Evolutionary conservation across 2,113 vertebrate species (phyloP).

Genomic region (Boulengeromyrus knoepffleri): DNA sequence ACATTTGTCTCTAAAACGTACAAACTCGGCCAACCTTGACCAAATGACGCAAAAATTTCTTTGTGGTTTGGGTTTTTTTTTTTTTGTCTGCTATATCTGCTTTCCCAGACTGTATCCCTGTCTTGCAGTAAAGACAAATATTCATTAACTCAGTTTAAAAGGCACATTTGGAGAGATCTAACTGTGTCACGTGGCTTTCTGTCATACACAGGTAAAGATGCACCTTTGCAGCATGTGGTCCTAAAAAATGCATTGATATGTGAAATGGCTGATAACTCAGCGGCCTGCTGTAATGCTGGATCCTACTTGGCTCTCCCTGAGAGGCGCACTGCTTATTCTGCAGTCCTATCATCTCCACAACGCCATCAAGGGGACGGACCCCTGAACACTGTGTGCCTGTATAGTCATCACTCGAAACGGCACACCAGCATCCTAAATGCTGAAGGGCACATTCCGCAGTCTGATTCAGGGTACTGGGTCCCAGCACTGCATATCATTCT

Average conservation of each 20-base stretch:
- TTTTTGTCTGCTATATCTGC: not conserved
- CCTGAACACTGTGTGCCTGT: not conserved
- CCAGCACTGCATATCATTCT: not conserved
- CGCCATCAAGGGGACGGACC: not conserved
- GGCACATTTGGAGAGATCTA: not conserved
- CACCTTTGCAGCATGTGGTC: not conserved
- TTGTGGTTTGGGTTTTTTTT: not conserved
- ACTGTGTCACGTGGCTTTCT: not conserved
- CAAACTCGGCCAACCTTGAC: not conserved
- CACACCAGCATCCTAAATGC: not conserved
- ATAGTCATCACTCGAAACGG: not conserved
- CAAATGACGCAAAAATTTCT: not conserved
- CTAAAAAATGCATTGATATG: not conserved
- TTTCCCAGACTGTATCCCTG: constrained; percentile 11
- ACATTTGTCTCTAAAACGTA: not conserved
- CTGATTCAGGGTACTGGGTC: too few relatives aligned
- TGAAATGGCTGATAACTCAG: not conserved
- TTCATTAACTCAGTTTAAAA: not conserved
- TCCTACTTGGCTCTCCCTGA: not conserved
- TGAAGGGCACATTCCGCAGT: too few relatives aligned
- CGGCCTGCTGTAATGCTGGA: not conserved
- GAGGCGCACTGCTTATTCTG: not conserved
- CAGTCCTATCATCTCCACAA: not conserved
- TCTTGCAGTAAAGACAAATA: constrained; percentile 3
- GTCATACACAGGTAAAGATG: not conserved